phyloP scores from a whole-genome alignment of 2,888 invertebrate species.

The Lymantria monacha region DNA sequence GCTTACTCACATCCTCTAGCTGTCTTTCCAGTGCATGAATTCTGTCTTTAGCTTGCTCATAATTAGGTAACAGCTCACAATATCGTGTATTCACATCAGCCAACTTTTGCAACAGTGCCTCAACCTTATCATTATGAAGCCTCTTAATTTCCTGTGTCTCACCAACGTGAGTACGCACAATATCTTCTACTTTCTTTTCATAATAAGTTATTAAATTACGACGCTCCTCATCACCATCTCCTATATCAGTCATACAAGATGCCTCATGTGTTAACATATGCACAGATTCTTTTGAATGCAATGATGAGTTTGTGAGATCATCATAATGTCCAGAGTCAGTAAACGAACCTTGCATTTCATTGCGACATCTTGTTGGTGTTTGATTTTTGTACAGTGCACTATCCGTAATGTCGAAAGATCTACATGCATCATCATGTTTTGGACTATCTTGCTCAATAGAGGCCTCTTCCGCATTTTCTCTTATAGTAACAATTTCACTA shows the following conservation, averaged over 20 bases:
- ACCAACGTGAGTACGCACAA: slow-evolving; percentile 82
- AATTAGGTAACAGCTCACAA: slow-evolving; percentile 88
- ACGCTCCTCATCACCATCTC: slow-evolving; percentile 85
- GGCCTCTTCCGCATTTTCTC: slow-evolving; percentile 83
- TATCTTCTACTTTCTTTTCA: slow-evolving; percentile 88
- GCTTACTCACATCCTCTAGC: slow-evolving; percentile 86
- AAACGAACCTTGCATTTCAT: slow-evolving; percentile 89
- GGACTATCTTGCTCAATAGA: slow-evolving; percentile 59
- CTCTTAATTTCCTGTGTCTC: slow-evolving; percentile 90
- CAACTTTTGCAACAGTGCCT: slow-evolving; percentile 86
- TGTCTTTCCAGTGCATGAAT: slow-evolving; percentile 87
- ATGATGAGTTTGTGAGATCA: slow-evolving; percentile 88
- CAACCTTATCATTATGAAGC: slow-evolving; percentile 90
- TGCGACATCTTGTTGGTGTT: slow-evolving; percentile 69
- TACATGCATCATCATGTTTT: slow-evolving; percentile 62
- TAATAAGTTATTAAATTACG: slow-evolving; percentile 86
- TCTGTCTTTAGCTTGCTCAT: slow-evolving; percentile 87
- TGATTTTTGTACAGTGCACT: slow-evolving; percentile 73
- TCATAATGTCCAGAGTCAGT: slow-evolving; percentile 94
- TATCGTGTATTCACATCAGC: slow-evolving; percentile 89
- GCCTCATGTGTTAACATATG: slow-evolving; percentile 80
- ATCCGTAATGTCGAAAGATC: slow-evolving; percentile 73
- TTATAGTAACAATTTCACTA: slow-evolving; percentile 87
- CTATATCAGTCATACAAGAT: slow-evolving; percentile 75
- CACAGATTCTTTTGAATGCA: slow-evolving; percentile 89